Conservation (phyloP, 2,113 vertebrate genomes). For the Esox niger region DNA sequence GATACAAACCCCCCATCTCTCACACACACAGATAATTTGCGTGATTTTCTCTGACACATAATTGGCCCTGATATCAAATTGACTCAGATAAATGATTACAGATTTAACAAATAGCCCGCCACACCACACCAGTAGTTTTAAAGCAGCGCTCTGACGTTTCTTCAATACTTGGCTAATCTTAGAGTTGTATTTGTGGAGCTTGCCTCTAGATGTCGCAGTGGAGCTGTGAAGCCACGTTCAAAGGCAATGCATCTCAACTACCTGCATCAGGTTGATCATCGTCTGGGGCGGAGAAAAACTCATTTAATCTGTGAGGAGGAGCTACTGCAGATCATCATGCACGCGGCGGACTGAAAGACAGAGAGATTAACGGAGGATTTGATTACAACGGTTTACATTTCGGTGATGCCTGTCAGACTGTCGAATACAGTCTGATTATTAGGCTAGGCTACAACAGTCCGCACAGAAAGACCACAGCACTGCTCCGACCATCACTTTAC, state of each 20-base stretch:
- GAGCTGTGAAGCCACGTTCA: slow-evolving; percentile 21
- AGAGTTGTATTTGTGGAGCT: neutral
- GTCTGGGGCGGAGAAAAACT: slow-evolving; percentile 61
- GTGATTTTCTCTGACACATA: neutral
- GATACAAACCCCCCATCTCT: neutral
- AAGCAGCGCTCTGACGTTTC: no score
- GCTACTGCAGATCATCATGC: slow-evolving; percentile 44
- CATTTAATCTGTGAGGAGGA: slow-evolving; percentile 61
- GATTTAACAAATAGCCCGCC: no score
- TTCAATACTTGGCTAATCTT: neutral
- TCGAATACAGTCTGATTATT: slow-evolving; percentile 40
- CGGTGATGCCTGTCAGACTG: slow-evolving; percentile 50
- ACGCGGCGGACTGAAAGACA: slow-evolving; percentile 42
- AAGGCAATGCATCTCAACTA: slow-evolving; percentile 35
- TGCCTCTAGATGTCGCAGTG: slow-evolving; percentile 56
- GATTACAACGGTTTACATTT: slow-evolving; percentile 18
- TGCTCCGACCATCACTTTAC: neutral
- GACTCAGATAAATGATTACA: no score
- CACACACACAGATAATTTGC: neutral
- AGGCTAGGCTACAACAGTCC: slow-evolving; percentile 19
- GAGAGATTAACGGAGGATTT: slow-evolving; percentile 7
- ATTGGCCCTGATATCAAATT: neutral
- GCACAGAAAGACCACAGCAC: slow-evolving; percentile 28
- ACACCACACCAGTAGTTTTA: no score
- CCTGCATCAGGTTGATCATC: slow-evolving; percentile 59